These are phyloP conservation scores for Ricordea florida DNA, from an alignment of 92 coral and sea anemone genomes.

Conservation along the genomic window DNA sequence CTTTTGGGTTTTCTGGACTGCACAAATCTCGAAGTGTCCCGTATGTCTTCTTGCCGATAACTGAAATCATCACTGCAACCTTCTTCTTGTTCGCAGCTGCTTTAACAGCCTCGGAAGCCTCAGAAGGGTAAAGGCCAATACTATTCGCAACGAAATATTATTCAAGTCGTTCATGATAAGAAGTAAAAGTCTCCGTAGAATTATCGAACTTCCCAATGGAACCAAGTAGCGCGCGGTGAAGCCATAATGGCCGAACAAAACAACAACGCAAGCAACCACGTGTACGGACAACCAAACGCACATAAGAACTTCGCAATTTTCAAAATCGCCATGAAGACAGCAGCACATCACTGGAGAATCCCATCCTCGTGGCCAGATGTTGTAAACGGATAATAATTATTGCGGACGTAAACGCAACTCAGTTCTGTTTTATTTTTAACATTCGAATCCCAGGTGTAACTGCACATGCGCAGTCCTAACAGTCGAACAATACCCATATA, in stretches of 20 bases:
- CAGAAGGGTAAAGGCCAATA: conserved; percentile 26
- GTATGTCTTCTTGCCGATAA: conserved; percentile 38
- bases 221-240: conserved; percentile 26
- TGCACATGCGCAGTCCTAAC: background rate
- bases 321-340: background rate
- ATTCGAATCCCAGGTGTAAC: background rate
- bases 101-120: conserved; percentile 24
- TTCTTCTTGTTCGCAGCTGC: conserved; percentile 34
- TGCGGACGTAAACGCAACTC: background rate
- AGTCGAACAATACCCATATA: too few species aligned
- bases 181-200: conserved; percentile 27
- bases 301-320: background rate
- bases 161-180: conserved; percentile 45
- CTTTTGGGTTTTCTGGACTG: conserved; percentile 43
- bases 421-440: too few species aligned
- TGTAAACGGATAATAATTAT: background rate
- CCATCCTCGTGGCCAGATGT: background rate
- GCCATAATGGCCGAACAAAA: background rate
- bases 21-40: conserved; percentile 50
- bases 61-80: conserved; percentile 52
- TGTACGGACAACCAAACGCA: background rate
- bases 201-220: conserved; percentile 50
- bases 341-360: background rate
- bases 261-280: background rate
- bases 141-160: conserved; percentile 45